A percentile compares a stretch with the other conserved stretches of the same genome.
These are phyloP conservation scores for Nipponia nippon DNA, from an alignment of 2,113 vertebrate species.

Conservation along the genomic window DNA sequence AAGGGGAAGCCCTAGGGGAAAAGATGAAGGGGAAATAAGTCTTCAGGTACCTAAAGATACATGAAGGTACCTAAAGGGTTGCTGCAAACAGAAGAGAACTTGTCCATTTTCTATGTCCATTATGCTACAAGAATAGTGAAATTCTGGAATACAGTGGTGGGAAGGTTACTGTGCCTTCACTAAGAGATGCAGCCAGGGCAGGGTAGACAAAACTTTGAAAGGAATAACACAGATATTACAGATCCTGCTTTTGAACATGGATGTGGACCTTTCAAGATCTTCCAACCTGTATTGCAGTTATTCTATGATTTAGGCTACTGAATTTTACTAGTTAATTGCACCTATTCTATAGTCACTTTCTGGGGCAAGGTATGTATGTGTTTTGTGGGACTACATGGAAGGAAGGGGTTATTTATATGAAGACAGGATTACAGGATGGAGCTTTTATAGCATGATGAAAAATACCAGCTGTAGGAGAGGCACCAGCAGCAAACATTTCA, in stretches of 20 bases:
- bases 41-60: background rate
- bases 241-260: background rate
- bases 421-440: background rate
- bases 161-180: background rate
- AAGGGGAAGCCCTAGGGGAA: background rate
- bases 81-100: background rate
- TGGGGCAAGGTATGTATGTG: background rate
- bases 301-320: background rate
- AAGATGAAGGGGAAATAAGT: background rate
- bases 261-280: background rate
- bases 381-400: background rate
- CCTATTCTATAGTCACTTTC: background rate
- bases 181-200: background rate
- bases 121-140: background rate
- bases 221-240: background rate
- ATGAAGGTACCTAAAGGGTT: background rate
- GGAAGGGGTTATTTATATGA: background rate
- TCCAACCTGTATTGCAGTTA: background rate
- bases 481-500: background rate
- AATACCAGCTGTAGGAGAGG: background rate
- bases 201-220: background rate
- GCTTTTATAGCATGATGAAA: background rate
- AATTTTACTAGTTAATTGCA: background rate
- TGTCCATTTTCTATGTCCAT: background rate
- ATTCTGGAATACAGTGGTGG: background rate